Evolutionary conservation across 2,797 vertebrate species (phyloP).

Genomic region (Carcharodon carcharias): DNA sequence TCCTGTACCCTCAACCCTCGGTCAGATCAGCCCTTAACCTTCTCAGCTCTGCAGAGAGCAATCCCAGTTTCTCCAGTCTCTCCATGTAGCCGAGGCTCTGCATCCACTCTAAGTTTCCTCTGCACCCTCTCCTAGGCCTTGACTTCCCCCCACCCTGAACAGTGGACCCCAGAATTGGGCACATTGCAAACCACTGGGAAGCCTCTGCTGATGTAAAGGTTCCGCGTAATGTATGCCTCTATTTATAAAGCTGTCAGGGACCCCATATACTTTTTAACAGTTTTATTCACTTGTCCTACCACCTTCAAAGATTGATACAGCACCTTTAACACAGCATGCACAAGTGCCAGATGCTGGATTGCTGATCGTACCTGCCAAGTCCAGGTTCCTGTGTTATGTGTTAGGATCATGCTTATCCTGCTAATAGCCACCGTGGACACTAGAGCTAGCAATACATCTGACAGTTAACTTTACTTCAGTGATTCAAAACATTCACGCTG

Average conservation of each 20-base stretch:
- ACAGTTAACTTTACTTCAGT: background rate
- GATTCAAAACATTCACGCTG: too few species aligned
- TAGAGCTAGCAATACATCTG: background rate
- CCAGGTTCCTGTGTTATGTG: background rate
- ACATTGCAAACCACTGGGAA: background rate
- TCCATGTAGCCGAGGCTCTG: background rate
- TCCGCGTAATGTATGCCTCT: background rate
- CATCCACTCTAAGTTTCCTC: background rate
- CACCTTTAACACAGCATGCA: too few species aligned
- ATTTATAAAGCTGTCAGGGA: background rate
- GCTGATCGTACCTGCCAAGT: background rate
- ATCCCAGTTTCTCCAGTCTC: background rate
- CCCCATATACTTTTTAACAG: background rate
- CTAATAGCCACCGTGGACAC: background rate
- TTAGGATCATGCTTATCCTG: background rate
- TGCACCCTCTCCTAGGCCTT: background rate
- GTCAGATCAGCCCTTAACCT: background rate
- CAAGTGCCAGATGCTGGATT: background rate
- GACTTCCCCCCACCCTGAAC: background rate
- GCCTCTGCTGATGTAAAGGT: background rate
- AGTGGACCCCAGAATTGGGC: background rate
- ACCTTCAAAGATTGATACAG: background rate
- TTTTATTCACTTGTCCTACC: background rate
- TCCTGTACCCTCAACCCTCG: background rate
- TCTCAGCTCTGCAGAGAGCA: background rate